phyloP scores from a whole-genome alignment of 2,888 invertebrate genomes.

The Drosophila greeni region DNA sequence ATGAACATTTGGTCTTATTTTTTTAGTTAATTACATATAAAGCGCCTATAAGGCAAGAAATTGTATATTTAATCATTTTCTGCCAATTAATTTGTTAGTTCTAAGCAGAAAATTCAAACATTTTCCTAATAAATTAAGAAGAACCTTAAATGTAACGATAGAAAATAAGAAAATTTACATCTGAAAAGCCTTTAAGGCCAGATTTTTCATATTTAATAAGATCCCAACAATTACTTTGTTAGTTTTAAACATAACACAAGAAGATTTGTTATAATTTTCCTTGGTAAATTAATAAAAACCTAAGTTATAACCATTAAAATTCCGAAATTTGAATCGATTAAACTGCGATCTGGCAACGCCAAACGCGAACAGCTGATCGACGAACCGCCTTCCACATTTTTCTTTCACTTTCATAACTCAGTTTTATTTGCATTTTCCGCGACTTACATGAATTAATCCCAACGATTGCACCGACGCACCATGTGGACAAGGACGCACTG shows the following conservation, averaged over 20 bases:
- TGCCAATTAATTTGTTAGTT: background rate
- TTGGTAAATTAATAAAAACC: background rate
- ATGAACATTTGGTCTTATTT: no score
- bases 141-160: no score
- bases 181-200: background rate
- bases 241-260: background rate
- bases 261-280: background rate
- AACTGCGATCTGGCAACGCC: background rate
- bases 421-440: background rate
- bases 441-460: background rate
- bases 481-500: slow-evolving; percentile 31
- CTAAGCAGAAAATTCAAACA: background rate
- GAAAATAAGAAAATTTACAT: no score
- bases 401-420: slow-evolving; percentile 21
- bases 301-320: background rate
- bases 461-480: background rate
- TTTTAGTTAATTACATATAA: no score
- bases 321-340: background rate
- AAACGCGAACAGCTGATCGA: slow-evolving; percentile 6
- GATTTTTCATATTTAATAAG: background rate
- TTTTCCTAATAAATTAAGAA: background rate
- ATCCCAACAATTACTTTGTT: background rate
- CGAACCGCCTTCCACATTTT: background rate
- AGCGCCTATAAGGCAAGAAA: background rate
- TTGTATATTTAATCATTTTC: background rate